Percentiles rank a stretch among this genome's conserved stretches.
Evolutionary conservation across 2,797 vertebrate genomes (phyloP).

Genomic region (Poliocrania exsul): DNA sequence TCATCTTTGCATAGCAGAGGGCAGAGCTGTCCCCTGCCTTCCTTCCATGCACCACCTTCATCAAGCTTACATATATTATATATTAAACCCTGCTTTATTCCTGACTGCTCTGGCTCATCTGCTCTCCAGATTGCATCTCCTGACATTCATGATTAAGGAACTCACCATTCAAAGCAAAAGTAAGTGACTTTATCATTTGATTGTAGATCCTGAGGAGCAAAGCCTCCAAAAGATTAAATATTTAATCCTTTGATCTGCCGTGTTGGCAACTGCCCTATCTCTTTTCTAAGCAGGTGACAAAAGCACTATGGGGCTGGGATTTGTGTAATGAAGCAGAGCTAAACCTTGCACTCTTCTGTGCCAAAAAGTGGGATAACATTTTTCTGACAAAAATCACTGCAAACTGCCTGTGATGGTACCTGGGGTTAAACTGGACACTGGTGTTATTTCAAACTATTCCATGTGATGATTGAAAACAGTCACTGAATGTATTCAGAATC

Average conservation of each 20-base stretch:
- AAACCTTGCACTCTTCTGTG: neutral
- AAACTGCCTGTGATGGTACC: neutral
- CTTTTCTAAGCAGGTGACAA: conserved; percentile 35
- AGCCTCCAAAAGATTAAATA: conserved; percentile 53
- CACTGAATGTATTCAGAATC: neutral
- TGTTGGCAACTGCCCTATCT: neutral
- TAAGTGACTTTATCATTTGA: conserved; percentile 33
- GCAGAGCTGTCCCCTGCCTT: neutral
- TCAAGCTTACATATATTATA: neutral
- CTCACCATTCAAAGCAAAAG: neutral
- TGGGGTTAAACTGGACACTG: fast-evolving
- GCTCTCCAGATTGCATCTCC: neutral
- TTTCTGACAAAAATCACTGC: neutral
- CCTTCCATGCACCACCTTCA: neutral
- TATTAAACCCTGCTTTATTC: neutral
- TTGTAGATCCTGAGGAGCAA: conserved; percentile 26
- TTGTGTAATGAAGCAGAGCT: neutral
- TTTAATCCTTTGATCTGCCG: conserved; percentile 53
- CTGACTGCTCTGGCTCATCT: neutral
- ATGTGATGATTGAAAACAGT: neutral
- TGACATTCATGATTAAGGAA: conserved; percentile 25
- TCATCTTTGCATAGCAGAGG: neutral
- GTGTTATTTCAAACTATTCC: neutral
- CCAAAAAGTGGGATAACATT: neutral
- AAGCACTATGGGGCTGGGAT: neutral